Evolutionary conservation across 2,888 invertebrate species (phyloP), one percentile per base, ranked within the genome.

Genomic region (Agonopterix arenella): DNA sequence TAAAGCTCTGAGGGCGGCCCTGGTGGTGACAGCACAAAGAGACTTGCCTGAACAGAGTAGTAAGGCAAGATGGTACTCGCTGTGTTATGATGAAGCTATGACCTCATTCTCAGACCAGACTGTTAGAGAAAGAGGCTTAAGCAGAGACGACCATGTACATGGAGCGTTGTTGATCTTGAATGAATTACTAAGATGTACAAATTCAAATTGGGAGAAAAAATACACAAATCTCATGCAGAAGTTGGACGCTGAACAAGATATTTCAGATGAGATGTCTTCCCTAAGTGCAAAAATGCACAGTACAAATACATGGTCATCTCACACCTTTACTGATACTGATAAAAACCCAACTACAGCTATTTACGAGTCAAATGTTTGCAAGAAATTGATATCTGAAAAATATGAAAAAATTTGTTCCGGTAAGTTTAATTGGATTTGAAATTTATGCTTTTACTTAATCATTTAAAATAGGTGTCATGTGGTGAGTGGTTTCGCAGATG

Each of bases 21-120:
- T 99, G 36, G 95, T 97, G 3, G 96, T 99, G 1, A 98, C 97
- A 0, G 94, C 98, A 0, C 98, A 98, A 73, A 91, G 99, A 56
- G 99, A 99, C 84, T 94, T 94, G 18, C 94, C 96, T 0, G 97
- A 96, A 70, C 97, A 97, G 72, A 93, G 93, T 48, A 94, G 95
- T 69, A 96, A 95, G 71, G 93, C 95, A 1, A 93, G 93, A 58
- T 98, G 98, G 97, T 97, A 97, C 74, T 95, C 95, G 59, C 95
- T 96, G 64, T 98, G 97, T 69, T 98, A 95, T 73, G 95, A 97
- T 53, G 97, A 98, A 79, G 95, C 97, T 1, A 92, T 93, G 57
- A 91, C 90, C 51, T 94, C 96, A 44, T 95, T 96, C 65, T 93
- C 94, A 59, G 94, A 94, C 52, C 77, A 79, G 52, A 59, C 68